Percentiles rank a stretch among this genome's conserved stretches.
Evolutionary conservation across 2,113 vertebrate species (phyloP).

Genomic region (Carassius carassius): DNA sequence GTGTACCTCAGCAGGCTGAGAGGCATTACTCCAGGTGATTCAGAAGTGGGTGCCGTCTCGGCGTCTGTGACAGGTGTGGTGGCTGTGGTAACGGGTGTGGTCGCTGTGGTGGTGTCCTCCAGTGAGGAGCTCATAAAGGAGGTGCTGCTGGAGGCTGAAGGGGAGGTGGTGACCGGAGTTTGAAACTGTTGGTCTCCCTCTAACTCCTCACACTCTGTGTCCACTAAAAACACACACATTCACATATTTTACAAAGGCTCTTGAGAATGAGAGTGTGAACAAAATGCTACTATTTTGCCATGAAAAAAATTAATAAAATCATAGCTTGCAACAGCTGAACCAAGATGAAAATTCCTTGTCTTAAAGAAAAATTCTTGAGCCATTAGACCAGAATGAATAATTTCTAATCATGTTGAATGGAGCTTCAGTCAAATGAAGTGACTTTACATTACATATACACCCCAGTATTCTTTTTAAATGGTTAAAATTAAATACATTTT

Average conservation of each 20-base stretch:
- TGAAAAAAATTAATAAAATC: neutral
- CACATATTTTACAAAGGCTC: neutral
- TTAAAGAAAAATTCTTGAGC: neutral
- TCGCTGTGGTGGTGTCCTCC: slow-evolving; percentile 94
- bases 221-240: slow-evolving; percentile 72
- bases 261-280: neutral
- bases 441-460: neutral
- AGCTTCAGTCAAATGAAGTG: neutral
- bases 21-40: slow-evolving; percentile 96
- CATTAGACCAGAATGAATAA: too few relatives aligned
- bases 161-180: slow-evolving; percentile 95
- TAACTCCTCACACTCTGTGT: slow-evolving; percentile 85
- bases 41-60: slow-evolving; percentile 90
- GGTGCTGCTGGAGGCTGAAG: slow-evolving; percentile 96
- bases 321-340: neutral
- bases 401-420: too few relatives aligned
- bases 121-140: slow-evolving; percentile 99
- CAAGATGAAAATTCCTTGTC: neutral
- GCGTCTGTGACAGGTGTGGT: slow-evolving; percentile 97
- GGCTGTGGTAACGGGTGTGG: slow-evolving; percentile 83
- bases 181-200: slow-evolving; percentile 88
- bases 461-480: too few relatives aligned
- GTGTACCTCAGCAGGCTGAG: slow-evolving; percentile 93
- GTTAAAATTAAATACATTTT: too few relatives aligned
- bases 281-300: neutral